These are phyloP conservation scores for Lagria hirta DNA, from an alignment of 2,888 invertebrate genomes.

Conservation along the genomic window DNA sequence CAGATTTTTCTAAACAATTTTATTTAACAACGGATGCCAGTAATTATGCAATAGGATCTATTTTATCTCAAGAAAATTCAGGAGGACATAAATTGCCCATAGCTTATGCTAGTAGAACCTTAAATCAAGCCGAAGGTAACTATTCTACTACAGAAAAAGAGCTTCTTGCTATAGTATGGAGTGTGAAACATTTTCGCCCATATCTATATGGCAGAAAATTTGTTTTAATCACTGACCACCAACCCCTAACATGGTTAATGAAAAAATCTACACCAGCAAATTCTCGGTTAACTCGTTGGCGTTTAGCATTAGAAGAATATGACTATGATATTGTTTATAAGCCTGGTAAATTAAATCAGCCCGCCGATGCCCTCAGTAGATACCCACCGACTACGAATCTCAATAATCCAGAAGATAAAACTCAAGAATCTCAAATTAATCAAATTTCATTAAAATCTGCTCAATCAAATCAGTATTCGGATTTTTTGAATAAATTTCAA, in stretches of 20 bases:
- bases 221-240: conserved; percentile 6
- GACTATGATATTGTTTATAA: conserved; percentile 9
- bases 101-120: background rate
- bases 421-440: no score
- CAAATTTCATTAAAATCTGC: no score
- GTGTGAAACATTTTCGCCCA: conserved; percentile 7
- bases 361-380: conserved; percentile 7
- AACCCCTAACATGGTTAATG: conserved; percentile 11
- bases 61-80: conserved; percentile 35
- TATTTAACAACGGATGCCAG: conserved; percentile 40
- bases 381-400: no score
- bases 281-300: conserved; percentile 9
- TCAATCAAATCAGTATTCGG: no score
- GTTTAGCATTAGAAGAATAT: conserved; percentile 3
- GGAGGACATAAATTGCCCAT: conserved; percentile 1
- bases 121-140: conserved; percentile 6
- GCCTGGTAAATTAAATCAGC: background rate
- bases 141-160: conserved; percentile 8
- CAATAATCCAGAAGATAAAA: no score
- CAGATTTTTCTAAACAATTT: conserved; percentile 38
- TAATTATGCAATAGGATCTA: conserved; percentile 36
- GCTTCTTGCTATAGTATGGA: conserved; percentile 10
- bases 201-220: conserved; percentile 14
- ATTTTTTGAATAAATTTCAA: background rate
- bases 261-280: background rate